Evolutionary conservation across 2,888 invertebrate genomes (phyloP).

Genomic region (Caenorhabditis doughertyi): DNA sequence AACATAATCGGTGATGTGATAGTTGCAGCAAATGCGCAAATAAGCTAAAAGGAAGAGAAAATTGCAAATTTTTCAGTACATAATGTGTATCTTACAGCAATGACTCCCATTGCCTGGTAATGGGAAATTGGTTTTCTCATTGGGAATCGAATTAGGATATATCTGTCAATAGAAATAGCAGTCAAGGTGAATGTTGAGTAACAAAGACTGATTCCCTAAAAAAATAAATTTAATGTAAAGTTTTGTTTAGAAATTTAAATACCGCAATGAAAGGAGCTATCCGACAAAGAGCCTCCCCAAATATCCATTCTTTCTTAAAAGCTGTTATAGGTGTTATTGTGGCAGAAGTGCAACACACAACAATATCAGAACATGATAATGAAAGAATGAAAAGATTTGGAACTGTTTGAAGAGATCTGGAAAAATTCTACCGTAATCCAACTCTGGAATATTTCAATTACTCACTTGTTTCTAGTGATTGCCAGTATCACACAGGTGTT

Average conservation of each 20-base stretch:
- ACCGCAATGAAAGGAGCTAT: constrained; percentile 80
- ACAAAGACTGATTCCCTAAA: constrained; percentile 77
- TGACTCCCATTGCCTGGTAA: constrained; percentile 77
- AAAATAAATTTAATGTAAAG: neutral
- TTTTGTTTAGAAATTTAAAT: too few species aligned
- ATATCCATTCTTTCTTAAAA: constrained; percentile 81
- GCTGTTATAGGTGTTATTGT: constrained; percentile 82
- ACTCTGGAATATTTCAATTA: neutral
- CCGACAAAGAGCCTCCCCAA: constrained; percentile 78
- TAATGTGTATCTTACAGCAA: constrained; percentile 67
- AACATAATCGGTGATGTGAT: constrained; percentile 78
- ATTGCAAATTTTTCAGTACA: constrained; percentile 2
- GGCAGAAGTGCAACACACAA: constrained; percentile 81
- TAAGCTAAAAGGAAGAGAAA: constrained; percentile 67
- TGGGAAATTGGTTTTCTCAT: constrained; percentile 80
- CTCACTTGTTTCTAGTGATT: constrained; percentile 79
- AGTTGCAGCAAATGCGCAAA: constrained; percentile 73
- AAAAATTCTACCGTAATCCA: neutral
- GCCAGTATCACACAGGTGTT: constrained; percentile 81
- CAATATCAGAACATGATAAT: constrained; percentile 80
- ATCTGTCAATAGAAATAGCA: constrained; percentile 80
- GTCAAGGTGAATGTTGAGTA: constrained; percentile 81
- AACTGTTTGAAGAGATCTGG: constrained; percentile 81
- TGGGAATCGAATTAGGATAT: constrained; percentile 80
- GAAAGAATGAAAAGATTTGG: constrained; percentile 82